Evolutionary conservation across 1,140 invertebrate species (phyloP).

Genomic region (Drosophila subpulchrella): DNA sequence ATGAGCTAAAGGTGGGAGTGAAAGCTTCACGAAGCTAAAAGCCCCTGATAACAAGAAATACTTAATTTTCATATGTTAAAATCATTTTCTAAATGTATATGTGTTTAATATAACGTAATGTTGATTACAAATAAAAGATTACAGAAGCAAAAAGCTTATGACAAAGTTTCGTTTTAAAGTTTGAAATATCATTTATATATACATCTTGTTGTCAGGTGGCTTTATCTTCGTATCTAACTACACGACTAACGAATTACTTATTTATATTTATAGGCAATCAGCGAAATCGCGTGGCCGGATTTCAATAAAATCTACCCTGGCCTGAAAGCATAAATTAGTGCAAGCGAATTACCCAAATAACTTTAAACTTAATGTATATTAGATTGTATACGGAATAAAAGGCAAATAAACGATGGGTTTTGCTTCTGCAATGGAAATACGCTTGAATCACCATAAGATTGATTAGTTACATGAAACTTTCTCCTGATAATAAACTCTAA

Average conservation of each 20-base stretch:
- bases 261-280: constrained; percentile 51
- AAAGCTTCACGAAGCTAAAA: neutral
- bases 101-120: neutral
- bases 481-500: neutral
- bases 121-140: neutral
- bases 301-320: constrained; percentile 25
- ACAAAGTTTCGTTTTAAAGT: too few relatives aligned
- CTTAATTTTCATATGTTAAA: too few relatives aligned
- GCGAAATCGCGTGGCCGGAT: constrained; percentile 38
- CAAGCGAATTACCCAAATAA: neutral
- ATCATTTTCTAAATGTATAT: too few relatives aligned
- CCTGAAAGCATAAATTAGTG: constrained; percentile 4
- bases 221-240: neutral
- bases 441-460: neutral
- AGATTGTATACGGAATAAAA: constrained; percentile 7
- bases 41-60: neutral
- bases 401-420: constrained; percentile 18
- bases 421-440: neutral
- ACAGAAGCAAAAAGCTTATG: too few relatives aligned
- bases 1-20: constrained; percentile 55
- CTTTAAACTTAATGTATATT: neutral
- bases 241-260: constrained; percentile 52
- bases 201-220: neutral
- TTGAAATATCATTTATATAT: too few relatives aligned
- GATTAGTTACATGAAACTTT: neutral